These are phyloP conservation scores for Alauda arvensis DNA, from an alignment of 2,797 vertebrate genomes.

Conservation along the genomic window DNA sequence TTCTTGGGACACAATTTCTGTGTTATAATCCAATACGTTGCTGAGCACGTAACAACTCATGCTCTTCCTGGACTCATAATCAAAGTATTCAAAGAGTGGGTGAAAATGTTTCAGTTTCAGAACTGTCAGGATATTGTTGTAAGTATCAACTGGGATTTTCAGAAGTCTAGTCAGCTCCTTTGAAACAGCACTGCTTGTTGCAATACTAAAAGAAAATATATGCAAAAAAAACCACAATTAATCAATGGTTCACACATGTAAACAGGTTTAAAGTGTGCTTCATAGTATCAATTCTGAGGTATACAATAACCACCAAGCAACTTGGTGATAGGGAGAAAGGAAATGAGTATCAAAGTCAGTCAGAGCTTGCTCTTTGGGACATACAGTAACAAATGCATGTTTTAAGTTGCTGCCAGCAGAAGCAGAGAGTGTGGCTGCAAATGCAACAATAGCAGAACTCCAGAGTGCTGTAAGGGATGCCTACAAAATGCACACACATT, in stretches of 20 bases:
- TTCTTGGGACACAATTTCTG: constrained; percentile 91
- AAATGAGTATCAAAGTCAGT: neutral
- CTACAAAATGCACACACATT: neutral
- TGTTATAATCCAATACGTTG: constrained; percentile 94
- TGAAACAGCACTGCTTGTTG: constrained; percentile 96
- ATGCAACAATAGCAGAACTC: neutral
- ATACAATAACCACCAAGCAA: neutral
- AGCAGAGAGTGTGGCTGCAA: neutral
- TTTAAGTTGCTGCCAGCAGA: neutral
- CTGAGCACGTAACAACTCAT: constrained; percentile 98
- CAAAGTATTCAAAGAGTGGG: constrained; percentile 96
- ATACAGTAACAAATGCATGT: neutral
- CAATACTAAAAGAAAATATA: constrained; percentile 80
- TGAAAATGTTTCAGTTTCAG: constrained; percentile 96
- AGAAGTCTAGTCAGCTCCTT: constrained; percentile 94
- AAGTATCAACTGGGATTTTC: constrained; percentile 97
- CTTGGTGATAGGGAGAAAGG: neutral
- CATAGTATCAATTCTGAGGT: neutral
- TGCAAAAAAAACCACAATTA: constrained; percentile 2
- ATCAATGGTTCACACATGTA: neutral
- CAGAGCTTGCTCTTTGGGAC: neutral
- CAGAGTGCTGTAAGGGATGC: neutral
- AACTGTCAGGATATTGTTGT: constrained; percentile 94
- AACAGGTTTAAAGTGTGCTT: neutral
- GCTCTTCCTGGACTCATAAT: constrained; percentile 95